These are phyloP conservation scores for Cynaeus angustus DNA, from an alignment of 2,888 invertebrate genomes.

Conservation along the genomic window DNA sequence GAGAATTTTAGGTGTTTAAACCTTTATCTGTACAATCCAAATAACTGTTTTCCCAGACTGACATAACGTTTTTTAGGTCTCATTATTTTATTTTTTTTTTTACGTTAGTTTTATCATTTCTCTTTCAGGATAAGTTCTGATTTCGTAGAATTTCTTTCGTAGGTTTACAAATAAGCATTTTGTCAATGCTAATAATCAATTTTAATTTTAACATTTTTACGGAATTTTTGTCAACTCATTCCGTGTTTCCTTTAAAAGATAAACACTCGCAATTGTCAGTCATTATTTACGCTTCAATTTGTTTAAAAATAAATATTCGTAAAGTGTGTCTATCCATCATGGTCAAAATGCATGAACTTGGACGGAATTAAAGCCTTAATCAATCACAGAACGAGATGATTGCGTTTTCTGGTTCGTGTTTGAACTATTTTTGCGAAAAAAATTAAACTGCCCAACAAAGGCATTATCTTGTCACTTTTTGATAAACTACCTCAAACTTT, in stretches of 20 bases:
- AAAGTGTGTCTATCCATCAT: slow-evolving; percentile 17
- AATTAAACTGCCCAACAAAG: slow-evolving; percentile 44
- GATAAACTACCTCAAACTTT: slow-evolving; percentile 39
- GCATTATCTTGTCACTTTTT: slow-evolving; percentile 48
- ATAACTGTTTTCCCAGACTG: too few species aligned
- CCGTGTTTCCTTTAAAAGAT: slow-evolving; percentile 13
- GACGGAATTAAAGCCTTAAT: slow-evolving; percentile 1
- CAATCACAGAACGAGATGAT: slow-evolving; percentile 17
- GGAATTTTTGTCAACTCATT: slow-evolving; percentile 34
- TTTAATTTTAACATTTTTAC: too few species aligned
- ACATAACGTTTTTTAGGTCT: too few species aligned
- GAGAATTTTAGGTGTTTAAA: too few species aligned
- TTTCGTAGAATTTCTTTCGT: too few species aligned
- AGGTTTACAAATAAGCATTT: too few species aligned
- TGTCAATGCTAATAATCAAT: too few species aligned
- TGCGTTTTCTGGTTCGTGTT: slow-evolving; percentile 30
- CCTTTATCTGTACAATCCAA: too few species aligned
- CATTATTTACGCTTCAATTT: slow-evolving; percentile 22
- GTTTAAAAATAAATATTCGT: slow-evolving; percentile 14
- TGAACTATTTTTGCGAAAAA: slow-evolving; percentile 12
- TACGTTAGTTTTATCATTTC: too few species aligned
- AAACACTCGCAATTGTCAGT: slow-evolving; percentile 29
- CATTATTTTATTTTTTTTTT: too few species aligned
- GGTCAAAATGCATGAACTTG: neutral
- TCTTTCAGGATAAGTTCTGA: too few species aligned